Conservation (phyloP, 2,113 vertebrate species). For the Candoia aspera region DNA sequence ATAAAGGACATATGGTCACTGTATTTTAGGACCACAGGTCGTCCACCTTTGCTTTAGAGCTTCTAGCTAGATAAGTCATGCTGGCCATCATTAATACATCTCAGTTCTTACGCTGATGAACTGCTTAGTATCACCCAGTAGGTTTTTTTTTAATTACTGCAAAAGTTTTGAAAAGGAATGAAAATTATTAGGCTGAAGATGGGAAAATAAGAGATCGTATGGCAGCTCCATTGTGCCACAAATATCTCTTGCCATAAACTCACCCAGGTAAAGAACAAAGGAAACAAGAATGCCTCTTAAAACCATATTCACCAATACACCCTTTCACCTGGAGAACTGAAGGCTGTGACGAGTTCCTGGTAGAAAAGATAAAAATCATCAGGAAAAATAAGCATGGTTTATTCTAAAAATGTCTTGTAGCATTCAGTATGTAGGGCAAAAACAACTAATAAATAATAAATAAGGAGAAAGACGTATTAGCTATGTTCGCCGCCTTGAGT, state of each 20-base stretch:
- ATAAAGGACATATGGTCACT: not conserved
- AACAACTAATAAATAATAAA: no score
- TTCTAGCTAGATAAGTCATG: not conserved
- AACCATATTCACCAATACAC: not conserved
- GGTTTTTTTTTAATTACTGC: not conserved
- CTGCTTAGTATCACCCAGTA: not conserved
- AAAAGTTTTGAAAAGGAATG: not conserved
- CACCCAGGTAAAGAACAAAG: slow-evolving; percentile 52
- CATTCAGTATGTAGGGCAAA: not conserved
- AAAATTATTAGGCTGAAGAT: not conserved
- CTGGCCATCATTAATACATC: not conserved
- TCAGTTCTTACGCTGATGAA: not conserved
- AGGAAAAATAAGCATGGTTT: slow-evolving; percentile 17
- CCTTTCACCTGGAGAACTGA: rapidly evolving
- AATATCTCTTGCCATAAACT: slow-evolving; percentile 35
- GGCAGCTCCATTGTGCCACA: not conserved
- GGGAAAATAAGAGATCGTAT: not conserved
- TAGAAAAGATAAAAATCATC: slow-evolving; percentile 41
- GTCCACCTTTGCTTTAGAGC: not conserved
- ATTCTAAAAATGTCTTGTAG: not conserved
- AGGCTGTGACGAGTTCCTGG: slow-evolving; percentile 24
- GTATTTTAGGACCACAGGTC: not conserved
- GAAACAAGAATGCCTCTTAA: rapidly evolving
- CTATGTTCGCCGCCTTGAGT: no score
- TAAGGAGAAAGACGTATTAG: no score